phyloP scores from a whole-genome alignment of 2,113 vertebrate genomes.

The Echinops telfairi region DNA sequence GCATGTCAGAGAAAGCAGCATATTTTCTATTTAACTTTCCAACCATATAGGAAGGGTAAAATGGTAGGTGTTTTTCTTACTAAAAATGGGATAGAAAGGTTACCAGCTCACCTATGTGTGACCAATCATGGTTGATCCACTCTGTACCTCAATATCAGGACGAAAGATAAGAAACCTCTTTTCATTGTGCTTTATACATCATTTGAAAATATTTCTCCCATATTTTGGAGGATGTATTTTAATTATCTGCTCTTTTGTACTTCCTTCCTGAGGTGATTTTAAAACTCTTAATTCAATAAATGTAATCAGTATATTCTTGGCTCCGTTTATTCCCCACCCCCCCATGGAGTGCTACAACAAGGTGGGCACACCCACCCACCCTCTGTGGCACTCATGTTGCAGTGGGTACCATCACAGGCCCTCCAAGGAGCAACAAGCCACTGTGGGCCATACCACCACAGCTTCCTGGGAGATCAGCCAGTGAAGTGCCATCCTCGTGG shows the following conservation, averaged over 20 bases:
- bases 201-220: conserved; percentile 4
- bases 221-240: conserved; percentile 55
- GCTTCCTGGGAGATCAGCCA: too few relatives aligned
- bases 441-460: too few relatives aligned
- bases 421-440: too few relatives aligned
- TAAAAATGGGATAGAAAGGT: neutral
- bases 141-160: conserved; percentile 5
- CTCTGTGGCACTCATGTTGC: too few relatives aligned
- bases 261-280: conserved; percentile 37
- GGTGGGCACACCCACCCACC: too few relatives aligned
- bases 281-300: conserved; percentile 48
- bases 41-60: neutral
- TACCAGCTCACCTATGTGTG: neutral
- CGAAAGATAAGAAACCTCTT: conserved; percentile 15
- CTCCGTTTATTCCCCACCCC: neutral
- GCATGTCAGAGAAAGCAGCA: neutral
- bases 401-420: too few relatives aligned
- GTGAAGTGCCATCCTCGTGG: too few relatives aligned
- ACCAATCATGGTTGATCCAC: neutral
- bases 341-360: too few relatives aligned
- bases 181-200: conserved; percentile 59
- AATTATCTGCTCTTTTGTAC: conserved; percentile 60
- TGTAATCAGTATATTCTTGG: conserved; percentile 38
- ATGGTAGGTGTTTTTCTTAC: neutral
- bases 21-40: conserved; percentile 37